Evolutionary conservation across 2,797 vertebrate genomes (phyloP).

Genomic region (Poecilia velifera): DNA sequence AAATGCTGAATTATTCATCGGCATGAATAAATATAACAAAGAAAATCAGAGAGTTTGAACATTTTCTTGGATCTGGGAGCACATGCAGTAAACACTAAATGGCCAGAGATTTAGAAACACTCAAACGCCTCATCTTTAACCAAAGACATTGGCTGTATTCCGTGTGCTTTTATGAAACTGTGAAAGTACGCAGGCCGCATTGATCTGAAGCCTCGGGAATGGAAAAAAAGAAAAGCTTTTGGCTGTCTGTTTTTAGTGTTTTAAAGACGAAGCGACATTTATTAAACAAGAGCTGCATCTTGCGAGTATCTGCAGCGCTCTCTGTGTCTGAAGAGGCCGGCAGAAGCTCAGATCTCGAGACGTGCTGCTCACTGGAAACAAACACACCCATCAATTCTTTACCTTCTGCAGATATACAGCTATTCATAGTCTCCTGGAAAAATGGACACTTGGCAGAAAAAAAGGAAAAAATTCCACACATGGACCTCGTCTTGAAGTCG

Average conservation of each 20-base stretch:
- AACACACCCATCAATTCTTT: constrained; percentile 38
- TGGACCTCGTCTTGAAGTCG: constrained; percentile 71
- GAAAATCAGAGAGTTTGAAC: constrained; percentile 38
- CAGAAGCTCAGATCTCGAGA: constrained; percentile 43
- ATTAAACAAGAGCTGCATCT: constrained; percentile 65
- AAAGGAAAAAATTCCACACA: constrained; percentile 67
- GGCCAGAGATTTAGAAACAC: constrained; percentile 20
- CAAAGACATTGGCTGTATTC: constrained; percentile 34
- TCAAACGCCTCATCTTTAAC: constrained; percentile 37
- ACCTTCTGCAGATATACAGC: constrained; percentile 50
- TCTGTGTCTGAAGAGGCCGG: constrained; percentile 51
- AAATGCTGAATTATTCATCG: constrained; percentile 67
- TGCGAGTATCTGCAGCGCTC: constrained; percentile 44
- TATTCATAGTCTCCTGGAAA: constrained; percentile 53
- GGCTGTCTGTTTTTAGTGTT: constrained; percentile 47
- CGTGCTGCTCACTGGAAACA: constrained; percentile 3
- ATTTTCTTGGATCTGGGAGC: constrained; percentile 41
- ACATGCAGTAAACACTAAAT: constrained; percentile 38
- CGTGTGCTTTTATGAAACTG: constrained; percentile 45
- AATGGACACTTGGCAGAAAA: constrained; percentile 35
- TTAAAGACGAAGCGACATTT: constrained; percentile 61
- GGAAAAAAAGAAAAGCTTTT: constrained; percentile 13
- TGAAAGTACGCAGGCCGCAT: constrained; percentile 54
- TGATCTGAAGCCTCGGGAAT: constrained; percentile 49
- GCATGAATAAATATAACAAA: constrained; percentile 73